A percentile compares a stretch with the other conserved stretches of the same genome.
phyloP scores from a whole-genome alignment of 2,113 vertebrate species.

The Odobenus rosmarus region DNA sequence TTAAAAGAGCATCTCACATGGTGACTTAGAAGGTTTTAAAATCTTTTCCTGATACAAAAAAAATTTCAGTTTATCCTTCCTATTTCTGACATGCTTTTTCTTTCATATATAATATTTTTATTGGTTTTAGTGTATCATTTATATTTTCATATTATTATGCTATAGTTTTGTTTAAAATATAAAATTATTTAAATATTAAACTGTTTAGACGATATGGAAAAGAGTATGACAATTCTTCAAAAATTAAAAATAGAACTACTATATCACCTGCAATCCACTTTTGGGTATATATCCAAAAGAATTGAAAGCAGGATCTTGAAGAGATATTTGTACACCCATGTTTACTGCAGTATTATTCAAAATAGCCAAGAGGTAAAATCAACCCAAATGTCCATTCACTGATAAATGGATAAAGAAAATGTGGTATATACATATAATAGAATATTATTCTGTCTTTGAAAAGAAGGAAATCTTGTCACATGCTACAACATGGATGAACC shows the following conservation, averaged over 20 bases:
- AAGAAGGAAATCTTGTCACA: not conserved
- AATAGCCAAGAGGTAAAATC: not conserved
- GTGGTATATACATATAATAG: not conserved
- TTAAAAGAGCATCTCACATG: not conserved
- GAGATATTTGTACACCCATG: not conserved
- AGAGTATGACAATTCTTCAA: not conserved
- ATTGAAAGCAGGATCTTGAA: not conserved
- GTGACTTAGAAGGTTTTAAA: not conserved
- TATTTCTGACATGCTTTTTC: not conserved
- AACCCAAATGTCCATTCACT: not conserved
- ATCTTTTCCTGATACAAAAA: not conserved
- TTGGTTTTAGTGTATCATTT: not conserved
- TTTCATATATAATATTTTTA: conserved; percentile 2
- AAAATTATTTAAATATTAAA: conserved; percentile 2
- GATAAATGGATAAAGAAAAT: not conserved
- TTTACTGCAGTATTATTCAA: not conserved
- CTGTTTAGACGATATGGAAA: not conserved
- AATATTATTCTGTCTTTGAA: not conserved
- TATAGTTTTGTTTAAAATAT: conserved; percentile 37
- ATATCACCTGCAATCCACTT: not conserved
- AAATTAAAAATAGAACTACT: not conserved
- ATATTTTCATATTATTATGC: not conserved
- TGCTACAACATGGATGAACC: not conserved
- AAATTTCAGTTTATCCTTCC: not conserved
- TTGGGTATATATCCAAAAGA: not conserved